These are phyloP conservation scores for Aricia agestis DNA, from an alignment of 1,140 invertebrate genomes.

Conservation along the genomic window DNA sequence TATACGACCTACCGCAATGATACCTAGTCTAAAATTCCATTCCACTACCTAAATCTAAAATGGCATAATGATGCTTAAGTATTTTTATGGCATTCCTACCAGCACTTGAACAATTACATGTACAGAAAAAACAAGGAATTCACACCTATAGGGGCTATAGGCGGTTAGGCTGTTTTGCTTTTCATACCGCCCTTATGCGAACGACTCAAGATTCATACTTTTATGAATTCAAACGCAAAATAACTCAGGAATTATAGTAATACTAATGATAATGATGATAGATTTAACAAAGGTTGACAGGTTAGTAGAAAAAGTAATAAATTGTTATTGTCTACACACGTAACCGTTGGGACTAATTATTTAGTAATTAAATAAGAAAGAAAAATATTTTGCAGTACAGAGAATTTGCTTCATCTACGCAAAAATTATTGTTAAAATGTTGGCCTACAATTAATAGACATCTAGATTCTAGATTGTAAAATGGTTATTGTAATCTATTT, in stretches of 20 bases:
- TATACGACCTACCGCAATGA: neutral
- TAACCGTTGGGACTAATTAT: neutral
- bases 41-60: constrained; percentile 1
- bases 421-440: no score
- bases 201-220: no score
- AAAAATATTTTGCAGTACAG: neutral
- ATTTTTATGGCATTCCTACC: neutral
- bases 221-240: no score
- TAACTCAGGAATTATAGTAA: no score
- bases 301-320: neutral
- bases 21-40: neutral
- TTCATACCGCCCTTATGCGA: no score
- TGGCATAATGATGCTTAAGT: neutral
- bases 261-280: neutral
- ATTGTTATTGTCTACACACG: neutral
- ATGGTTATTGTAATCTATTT: no score
- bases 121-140: neutral
- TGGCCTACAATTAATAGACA: no score
- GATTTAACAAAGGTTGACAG: constrained; percentile 2
- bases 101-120: neutral
- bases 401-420: no score
- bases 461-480: no score
- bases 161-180: no score
- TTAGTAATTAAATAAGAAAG: neutral
- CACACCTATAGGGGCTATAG: neutral